These are phyloP conservation scores for Crypturellus undulatus DNA, from an alignment of 2,113 vertebrate species.

Conservation along the genomic window DNA sequence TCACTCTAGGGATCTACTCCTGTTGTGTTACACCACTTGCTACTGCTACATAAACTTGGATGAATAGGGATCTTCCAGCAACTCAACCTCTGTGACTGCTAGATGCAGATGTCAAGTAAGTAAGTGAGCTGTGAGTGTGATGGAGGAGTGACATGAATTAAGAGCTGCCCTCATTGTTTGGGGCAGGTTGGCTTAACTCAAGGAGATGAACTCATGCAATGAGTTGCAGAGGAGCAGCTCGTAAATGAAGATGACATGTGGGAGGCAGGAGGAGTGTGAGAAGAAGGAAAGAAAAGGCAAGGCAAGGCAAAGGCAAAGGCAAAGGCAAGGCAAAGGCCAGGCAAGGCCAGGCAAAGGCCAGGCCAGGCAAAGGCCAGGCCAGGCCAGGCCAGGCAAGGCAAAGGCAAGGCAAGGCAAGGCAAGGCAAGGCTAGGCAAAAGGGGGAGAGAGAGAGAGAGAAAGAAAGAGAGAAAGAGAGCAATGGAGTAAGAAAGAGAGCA, in stretches of 20 bases:
- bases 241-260: neutral
- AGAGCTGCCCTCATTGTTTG: neutral
- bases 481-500: neutral
- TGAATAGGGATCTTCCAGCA: neutral
- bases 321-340: no score
- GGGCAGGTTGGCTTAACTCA: neutral
- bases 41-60: neutral
- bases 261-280: accelerated
- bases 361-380: no score
- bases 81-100: accelerated
- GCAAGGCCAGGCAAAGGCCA: no score
- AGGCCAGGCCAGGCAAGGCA: no score
- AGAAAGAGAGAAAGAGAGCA: accelerated
- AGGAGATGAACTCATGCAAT: neutral
- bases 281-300: no score
- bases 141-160: neutral
- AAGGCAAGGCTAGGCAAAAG: no score
- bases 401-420: no score
- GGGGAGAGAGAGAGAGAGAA: no score
- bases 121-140: neutral
- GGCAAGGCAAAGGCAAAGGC: accelerated
- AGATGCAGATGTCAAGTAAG: neutral
- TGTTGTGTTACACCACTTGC: neutral
- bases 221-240: neutral
- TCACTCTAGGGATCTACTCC: neutral